Evolutionary conservation across 2,888 invertebrate genomes (phyloP), one percentile per base, ranked within the genome.

Genomic region (Phengaris alcon): DNA sequence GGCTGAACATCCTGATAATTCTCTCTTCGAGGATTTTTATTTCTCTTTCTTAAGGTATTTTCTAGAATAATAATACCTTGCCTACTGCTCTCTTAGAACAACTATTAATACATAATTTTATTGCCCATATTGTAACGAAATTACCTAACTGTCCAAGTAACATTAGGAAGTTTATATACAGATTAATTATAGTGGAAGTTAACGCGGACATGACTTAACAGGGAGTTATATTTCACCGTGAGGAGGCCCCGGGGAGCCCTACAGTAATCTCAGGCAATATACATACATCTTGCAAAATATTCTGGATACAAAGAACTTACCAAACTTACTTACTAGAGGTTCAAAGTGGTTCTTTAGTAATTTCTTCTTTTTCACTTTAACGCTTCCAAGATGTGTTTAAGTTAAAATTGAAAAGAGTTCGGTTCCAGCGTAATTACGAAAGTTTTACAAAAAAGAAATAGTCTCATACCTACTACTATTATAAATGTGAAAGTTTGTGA

Each of bases 251-350:
- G 75, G 78, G 77, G 74, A 64, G 74, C 64, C 64, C 64, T 64
- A 2, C 75, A 78, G 79, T 78, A 74, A 74, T 77, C 78, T 76
- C 74, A 78, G 77, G 68, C 68, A 73, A 72, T 75, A 51, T 3
- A 1, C 22, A 22, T 64, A 64, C 64, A 64, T 64, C 64, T 64
- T 64, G 35, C 64, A 64, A 9, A 12, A 35, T 64, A 64, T 64
- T 10, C 57, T 0, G 3, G 3, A 48, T 8, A 48, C 15, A 59
- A 15, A 15, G 22, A 64, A 12, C 22, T 64, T 22, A 22, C 22
- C 22, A 22, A 22, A 22, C 22, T 22, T 22, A 22, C 22, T 22
- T 22, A 22, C 22, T 22, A 22, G 1, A 35, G 35, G 15, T 64
- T 10, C 2, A 64, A 12, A 59, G 15, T 35, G 64, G 64, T 64